Conservation (phyloP, 2,888 invertebrate species). For the Tetranychus piercei region DNA sequence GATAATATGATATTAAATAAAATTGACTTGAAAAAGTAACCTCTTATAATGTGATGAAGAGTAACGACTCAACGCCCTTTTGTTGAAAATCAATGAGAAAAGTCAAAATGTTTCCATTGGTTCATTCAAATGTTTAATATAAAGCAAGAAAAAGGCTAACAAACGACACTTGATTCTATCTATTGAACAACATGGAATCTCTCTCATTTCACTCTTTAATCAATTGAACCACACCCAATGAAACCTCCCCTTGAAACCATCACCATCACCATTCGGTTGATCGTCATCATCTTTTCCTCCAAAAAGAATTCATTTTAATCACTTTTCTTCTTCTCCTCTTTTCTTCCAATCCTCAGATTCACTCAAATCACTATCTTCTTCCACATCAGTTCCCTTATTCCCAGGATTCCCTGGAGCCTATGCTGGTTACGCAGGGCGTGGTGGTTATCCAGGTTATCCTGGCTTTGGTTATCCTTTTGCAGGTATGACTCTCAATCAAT, state of each 20-base stretch:
- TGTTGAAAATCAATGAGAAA: too few relatives aligned
- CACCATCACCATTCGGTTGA: too few relatives aligned
- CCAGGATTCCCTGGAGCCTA: constrained; percentile 28
- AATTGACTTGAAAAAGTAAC: too few relatives aligned
- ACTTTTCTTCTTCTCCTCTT: background rate
- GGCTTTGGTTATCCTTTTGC: constrained; percentile 28
- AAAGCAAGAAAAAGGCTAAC: too few relatives aligned
- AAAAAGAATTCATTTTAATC: background rate
- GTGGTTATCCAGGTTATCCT: constrained; percentile 28
- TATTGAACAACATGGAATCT: background rate
- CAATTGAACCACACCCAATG: background rate
- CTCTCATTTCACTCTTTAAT: background rate
- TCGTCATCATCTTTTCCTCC: background rate
- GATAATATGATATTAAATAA: too few relatives aligned
- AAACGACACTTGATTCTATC: too few relatives aligned
- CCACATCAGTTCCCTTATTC: constrained; percentile 16
- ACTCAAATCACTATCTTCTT: constrained; percentile 5
- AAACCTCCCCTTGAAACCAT: background rate
- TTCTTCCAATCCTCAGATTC: background rate
- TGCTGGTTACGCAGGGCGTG: constrained; percentile 27
- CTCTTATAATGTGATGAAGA: too few relatives aligned
- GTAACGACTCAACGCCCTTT: too few relatives aligned
- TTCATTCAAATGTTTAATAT: too few relatives aligned
- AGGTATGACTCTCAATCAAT: constrained; percentile 16
- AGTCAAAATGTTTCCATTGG: too few relatives aligned